Conservation (phyloP, 2,888 invertebrate species). For the Charanyca ferruginea region DNA sequence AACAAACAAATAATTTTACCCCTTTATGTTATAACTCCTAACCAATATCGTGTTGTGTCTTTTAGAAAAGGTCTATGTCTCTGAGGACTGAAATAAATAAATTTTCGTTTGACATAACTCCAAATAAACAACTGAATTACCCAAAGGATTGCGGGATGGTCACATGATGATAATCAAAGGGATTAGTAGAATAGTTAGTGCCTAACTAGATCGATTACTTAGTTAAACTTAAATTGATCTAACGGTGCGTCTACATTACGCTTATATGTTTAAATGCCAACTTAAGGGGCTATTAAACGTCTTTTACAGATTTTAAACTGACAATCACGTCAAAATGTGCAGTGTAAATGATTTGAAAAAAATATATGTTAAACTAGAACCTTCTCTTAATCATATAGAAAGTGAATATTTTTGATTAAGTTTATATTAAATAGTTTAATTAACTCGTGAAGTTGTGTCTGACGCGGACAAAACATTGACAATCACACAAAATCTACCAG, state of each 20-base stretch:
- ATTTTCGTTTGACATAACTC: not conserved
- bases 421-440: too few relatives aligned
- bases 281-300: too few relatives aligned
- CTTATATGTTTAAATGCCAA: slow-evolving; percentile 27
- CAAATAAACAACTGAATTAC: slow-evolving; percentile 64
- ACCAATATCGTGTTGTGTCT: not conserved
- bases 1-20: too few relatives aligned
- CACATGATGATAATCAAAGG: slow-evolving; percentile 45
- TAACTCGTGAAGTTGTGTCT: too few relatives aligned
- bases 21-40: not conserved
- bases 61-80: not conserved
- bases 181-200: slow-evolving; percentile 62
- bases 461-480: too few relatives aligned
- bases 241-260: slow-evolving; percentile 57
- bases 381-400: too few relatives aligned
- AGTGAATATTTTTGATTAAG: too few relatives aligned
- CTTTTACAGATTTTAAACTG: too few relatives aligned
- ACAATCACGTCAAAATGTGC: too few relatives aligned
- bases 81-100: not conserved
- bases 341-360: too few relatives aligned
- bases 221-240: slow-evolving; percentile 48
- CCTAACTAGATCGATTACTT: slow-evolving; percentile 57
- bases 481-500: too few relatives aligned
- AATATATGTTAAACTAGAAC: too few relatives aligned
- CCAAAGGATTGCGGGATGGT: slow-evolving; percentile 20